Percentiles rank a stretch among this genome's conserved stretches.
Evolutionary conservation across 1,140 invertebrate genomes (phyloP).

Genomic region (Drosophila teissieri): DNA sequence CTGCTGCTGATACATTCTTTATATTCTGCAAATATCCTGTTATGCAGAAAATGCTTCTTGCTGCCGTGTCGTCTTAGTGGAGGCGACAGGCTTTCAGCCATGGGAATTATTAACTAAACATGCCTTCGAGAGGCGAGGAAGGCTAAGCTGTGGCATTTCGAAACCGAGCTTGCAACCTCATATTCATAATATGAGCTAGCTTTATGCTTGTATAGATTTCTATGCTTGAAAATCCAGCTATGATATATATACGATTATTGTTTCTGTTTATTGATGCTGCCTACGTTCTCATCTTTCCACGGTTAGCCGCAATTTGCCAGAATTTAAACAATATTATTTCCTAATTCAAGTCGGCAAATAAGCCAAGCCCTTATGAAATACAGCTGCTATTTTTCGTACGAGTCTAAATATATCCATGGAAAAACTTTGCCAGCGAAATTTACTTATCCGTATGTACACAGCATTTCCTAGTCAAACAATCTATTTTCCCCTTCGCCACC

Average conservation of each 20-base stretch:
- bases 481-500: constrained; percentile 28
- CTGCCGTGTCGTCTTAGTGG: constrained; percentile 42
- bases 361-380: constrained; percentile 17
- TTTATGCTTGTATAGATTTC: background rate
- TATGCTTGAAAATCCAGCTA: background rate
- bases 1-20: constrained; percentile 67
- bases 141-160: constrained; percentile 38
- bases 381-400: constrained; percentile 21
- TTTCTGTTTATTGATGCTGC: too few species aligned
- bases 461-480: constrained; percentile 52
- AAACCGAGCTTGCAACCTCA: background rate
- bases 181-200: background rate
- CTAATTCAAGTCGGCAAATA: constrained; percentile 15
- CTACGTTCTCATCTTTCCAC: too few species aligned
- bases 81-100: constrained; percentile 53
- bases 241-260: too few species aligned
- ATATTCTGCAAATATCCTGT: constrained; percentile 72
- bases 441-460: constrained; percentile 43
- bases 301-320: background rate
- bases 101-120: constrained; percentile 77
- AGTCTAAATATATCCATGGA: constrained; percentile 19
- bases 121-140: constrained; percentile 28
- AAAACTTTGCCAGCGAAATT: constrained; percentile 15
- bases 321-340: background rate
- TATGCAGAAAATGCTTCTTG: constrained; percentile 66